These are phyloP conservation scores for Drosophila tani DNA, from an alignment of 1,140 invertebrate species.

Conservation along the genomic window DNA sequence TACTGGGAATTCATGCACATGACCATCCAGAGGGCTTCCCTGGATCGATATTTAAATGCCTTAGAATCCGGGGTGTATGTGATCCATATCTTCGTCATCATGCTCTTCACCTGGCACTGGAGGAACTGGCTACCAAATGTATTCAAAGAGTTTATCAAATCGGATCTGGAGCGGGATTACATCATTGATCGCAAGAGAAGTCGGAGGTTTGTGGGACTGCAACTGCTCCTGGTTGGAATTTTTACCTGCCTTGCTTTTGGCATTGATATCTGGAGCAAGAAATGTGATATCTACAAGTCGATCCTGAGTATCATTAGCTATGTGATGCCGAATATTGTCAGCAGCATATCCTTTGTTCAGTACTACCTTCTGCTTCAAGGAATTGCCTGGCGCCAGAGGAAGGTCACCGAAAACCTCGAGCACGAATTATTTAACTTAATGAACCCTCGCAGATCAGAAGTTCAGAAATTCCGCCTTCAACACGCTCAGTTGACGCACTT, in stretches of 20 bases:
- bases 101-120: constrained; percentile 43
- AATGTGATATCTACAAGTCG: background rate
- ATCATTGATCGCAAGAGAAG: constrained; percentile 1
- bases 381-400: constrained; percentile 24
- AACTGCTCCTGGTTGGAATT: constrained; percentile 36
- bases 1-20: constrained; percentile 43
- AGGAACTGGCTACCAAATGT: constrained; percentile 26
- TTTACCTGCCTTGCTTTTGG: constrained; percentile 18
- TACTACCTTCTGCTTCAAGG: constrained; percentile 55
- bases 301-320: constrained; percentile 38
- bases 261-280: constrained; percentile 9
- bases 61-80: constrained; percentile 50
- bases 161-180: constrained; percentile 45
- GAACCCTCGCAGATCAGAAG: background rate
- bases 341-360: constrained; percentile 48
- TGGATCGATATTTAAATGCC: constrained; percentile 54
- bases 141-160: constrained; percentile 29
- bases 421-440: constrained; percentile 7
- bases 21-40: constrained; percentile 3
- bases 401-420: constrained; percentile 22
- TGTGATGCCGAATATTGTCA: constrained; percentile 58
- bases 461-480: constrained; percentile 47
- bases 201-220: constrained; percentile 14
- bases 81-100: constrained; percentile 42
- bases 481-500: constrained; percentile 53